These are phyloP conservation scores for Zingel zingel DNA, from an alignment of 2,113 vertebrate genomes.

Conservation along the genomic window DNA sequence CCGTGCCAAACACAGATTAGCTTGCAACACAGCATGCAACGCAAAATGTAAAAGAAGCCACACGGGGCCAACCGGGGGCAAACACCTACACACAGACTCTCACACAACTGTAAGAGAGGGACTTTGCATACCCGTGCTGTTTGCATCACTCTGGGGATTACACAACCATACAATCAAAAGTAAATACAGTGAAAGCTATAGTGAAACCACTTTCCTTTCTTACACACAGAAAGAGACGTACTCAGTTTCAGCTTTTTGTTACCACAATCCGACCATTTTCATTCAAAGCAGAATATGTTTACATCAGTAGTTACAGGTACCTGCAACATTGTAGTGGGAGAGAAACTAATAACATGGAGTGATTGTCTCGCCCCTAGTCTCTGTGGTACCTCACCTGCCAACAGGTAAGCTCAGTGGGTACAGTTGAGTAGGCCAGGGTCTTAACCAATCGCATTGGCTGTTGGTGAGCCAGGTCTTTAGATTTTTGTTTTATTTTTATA, in stretches of 20 bases:
- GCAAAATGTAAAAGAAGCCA: constrained; percentile 17
- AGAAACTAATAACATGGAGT: neutral
- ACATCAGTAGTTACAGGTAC: neutral
- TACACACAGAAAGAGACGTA: neutral
- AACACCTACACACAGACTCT: constrained; percentile 18
- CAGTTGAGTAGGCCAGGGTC: neutral
- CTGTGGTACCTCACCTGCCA: neutral
- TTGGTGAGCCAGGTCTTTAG: neutral
- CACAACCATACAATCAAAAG: neutral
- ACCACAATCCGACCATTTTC: neutral
- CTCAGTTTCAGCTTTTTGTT: neutral
- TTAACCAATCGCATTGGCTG: neutral
- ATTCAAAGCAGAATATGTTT: neutral
- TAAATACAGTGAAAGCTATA: neutral
- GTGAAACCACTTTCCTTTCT: neutral
- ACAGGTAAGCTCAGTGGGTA: neutral
- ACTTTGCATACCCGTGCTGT: constrained; percentile 13
- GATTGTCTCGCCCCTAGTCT: neutral
- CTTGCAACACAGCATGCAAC: constrained; percentile 36
- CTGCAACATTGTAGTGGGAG: neutral
- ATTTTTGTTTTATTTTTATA: neutral
- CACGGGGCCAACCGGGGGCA: neutral
- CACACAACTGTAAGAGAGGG: neutral
- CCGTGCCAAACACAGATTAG: constrained; percentile 65
- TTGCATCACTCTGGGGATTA: constrained; percentile 2